Percentiles rank a stretch among this genome's conserved stretches.
These are phyloP conservation scores for Sprattus sprattus DNA, from an alignment of 2,113 vertebrate genomes.

Conservation along the genomic window DNA sequence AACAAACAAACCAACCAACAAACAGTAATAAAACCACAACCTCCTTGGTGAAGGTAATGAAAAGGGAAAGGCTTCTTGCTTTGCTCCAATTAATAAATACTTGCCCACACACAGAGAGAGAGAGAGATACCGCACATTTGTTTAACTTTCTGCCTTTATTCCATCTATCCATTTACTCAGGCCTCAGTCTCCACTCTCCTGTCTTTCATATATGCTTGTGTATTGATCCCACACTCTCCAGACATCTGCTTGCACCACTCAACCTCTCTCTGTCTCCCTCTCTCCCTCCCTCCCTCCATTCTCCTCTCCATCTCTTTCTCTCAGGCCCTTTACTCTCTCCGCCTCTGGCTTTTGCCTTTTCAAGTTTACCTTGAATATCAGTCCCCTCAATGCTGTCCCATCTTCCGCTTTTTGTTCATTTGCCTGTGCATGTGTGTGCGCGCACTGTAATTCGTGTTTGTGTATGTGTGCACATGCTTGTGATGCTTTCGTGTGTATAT, in stretches of 20 bases:
- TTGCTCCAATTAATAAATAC: conserved; percentile 34
- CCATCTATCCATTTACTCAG: conserved; percentile 58
- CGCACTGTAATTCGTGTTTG: conserved; percentile 46
- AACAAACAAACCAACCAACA: too few species aligned
- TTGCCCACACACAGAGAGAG: conserved; percentile 47
- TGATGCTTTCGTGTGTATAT: not conserved
- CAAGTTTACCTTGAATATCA: conserved; percentile 46
- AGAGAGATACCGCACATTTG: conserved; percentile 13
- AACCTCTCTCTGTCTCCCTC: not conserved
- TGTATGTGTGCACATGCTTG: conserved; percentile 40
- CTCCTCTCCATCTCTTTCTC: conserved; percentile 51
- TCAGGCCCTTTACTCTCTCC: conserved; percentile 56
- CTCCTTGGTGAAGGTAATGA: conserved; percentile 47
- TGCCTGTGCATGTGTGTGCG: too few species aligned
- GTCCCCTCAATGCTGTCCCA: conserved; percentile 64
- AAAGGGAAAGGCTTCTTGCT: too few species aligned
- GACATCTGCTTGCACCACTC: not conserved
- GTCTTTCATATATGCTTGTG: not conserved
- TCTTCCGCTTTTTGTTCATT: conserved; percentile 54
- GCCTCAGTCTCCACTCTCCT: conserved; percentile 25
- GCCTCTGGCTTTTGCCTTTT: conserved; percentile 44
- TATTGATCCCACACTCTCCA: conserved; percentile 18
- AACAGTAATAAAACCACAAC: too few species aligned
- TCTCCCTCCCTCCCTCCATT: not conserved
- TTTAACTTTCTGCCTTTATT: conserved; percentile 48